A percentile compares a stretch with the other conserved stretches of the same genome.
Evolutionary conservation across 2,113 vertebrate species (phyloP).

Genomic region (Maccullochella peelii): DNA sequence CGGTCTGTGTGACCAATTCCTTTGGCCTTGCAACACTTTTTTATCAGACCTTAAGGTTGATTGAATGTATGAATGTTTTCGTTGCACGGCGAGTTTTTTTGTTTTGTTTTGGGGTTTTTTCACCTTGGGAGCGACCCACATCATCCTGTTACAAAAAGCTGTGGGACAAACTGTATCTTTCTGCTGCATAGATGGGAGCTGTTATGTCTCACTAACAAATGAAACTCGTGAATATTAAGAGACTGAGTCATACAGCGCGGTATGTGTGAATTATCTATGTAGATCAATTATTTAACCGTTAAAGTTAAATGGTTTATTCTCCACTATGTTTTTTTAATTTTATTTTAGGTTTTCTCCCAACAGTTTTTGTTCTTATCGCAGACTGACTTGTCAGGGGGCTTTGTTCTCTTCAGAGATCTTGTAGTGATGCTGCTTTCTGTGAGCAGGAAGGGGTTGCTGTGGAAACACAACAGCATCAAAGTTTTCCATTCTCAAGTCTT

Average conservation of each 20-base stretch:
- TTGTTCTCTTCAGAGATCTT: conserved; percentile 20
- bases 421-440: conserved; percentile 28
- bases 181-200: not conserved
- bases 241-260: not conserved
- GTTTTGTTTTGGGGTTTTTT: not conserved
- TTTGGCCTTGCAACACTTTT: conserved; percentile 65
- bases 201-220: conserved; percentile 18
- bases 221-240: conserved; percentile 1
- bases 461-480: conserved; percentile 65
- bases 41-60: conserved; percentile 52
- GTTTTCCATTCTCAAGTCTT: conserved; percentile 31
- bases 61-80: conserved; percentile 27
- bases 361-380: not conserved
- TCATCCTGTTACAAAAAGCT: conserved; percentile 19
- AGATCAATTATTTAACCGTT: not conserved
- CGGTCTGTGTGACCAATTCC: conserved; percentile 49
- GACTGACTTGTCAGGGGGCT: not conserved
- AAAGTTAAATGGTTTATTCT: not conserved
- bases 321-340: not conserved
- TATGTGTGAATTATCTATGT: not conserved
- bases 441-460: conserved; percentile 67
- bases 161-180: not conserved
- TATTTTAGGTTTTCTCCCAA: not conserved
- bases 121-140: conserved; percentile 10
- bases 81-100: not conserved